Conservation (phyloP, 2,888 invertebrate genomes). For the Lasioglossum oenotherae region DNA sequence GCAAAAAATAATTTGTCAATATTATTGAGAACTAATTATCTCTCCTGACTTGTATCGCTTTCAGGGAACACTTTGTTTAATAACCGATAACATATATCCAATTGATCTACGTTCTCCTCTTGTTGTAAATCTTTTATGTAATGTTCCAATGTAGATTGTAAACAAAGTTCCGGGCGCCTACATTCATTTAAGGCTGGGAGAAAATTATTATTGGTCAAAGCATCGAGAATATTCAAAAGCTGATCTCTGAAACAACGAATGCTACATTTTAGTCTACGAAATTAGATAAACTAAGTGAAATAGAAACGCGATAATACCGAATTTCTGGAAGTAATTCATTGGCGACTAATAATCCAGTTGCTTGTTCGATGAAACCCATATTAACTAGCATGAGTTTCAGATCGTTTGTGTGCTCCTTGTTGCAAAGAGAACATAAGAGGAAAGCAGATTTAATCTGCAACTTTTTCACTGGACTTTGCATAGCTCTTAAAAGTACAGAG, state of each 20-base stretch:
- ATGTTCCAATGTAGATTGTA: conserved; percentile 77
- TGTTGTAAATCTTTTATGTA: conserved; percentile 74
- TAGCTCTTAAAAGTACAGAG: conserved; percentile 86
- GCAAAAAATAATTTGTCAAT: not conserved
- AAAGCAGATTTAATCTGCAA: conserved; percentile 91
- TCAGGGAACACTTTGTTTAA: conserved; percentile 79
- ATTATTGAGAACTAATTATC: conserved; percentile 68
- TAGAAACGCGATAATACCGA: conserved; percentile 70
- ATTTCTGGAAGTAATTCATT: conserved; percentile 75
- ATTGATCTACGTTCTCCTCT: conserved; percentile 78
- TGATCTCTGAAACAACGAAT: conserved; percentile 75
- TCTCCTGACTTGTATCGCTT: conserved; percentile 75
- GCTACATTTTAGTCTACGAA: not conserved
- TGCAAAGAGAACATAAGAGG: conserved; percentile 88
- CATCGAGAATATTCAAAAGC: conserved; percentile 77
- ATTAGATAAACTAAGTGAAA: not conserved
- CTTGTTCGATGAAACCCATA: conserved; percentile 82
- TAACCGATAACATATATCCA: conserved; percentile 75
- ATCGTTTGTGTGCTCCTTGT: conserved; percentile 73
- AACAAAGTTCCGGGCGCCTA: conserved; percentile 76
- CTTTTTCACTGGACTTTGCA: conserved; percentile 86
- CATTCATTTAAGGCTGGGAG: conserved; percentile 80
- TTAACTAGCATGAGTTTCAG: conserved; percentile 78
- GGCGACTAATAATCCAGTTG: conserved; percentile 75
- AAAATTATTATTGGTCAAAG: conserved; percentile 77